Base-by-base conservation (phyloP, 2,888 invertebrate species). In the Boloria selene region DNA sequence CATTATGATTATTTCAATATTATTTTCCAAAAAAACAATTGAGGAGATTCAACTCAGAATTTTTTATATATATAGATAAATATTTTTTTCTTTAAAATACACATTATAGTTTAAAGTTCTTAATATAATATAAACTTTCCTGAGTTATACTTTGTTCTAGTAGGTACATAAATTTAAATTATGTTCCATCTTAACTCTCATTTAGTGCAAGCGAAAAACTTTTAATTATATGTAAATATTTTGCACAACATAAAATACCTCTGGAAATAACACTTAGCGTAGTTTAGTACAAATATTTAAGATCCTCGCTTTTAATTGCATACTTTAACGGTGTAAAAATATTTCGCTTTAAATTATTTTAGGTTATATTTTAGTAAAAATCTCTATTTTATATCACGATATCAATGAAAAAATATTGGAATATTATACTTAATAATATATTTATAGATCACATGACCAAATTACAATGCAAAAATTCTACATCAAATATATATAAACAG, bases 281-380 rank as follows among this genome's bases (percentile, higher is more conserved):
- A 56, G 47, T 17, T 64, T 22, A 49, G 53, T 22, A 55, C 42
- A 45, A 58, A 31, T 56, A 64, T 58, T 58, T 56, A 16, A 13
- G 47, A 38, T 49, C 14, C 51, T 42, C 26, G n/a, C 51, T 58
- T 58, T 58, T 58, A 58, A 51, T 64, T 56, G 50, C 56, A 56
- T 64, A 58, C 17, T 51, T 56, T 4, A 14, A 10, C 51, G 31
- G 13, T 47, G 22, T 14, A 47, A 38, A 62, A 52, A n/a, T 51
- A 47, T 49, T 53, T 22, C 14, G 14, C 45, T 18, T 16, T 38
- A 17, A 4, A 47, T 18, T 45, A 4, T 26, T 49, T 17, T 17
- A 13, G 16, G 7, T 49, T 16, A 59, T 47, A 4, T 16, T 4
- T 47, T 6, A n/a, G 13, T 47, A 38, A 38, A 38, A 38, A 38